Conservation (phyloP, 2,113 vertebrate genomes). For the Equus quagga region DNA sequence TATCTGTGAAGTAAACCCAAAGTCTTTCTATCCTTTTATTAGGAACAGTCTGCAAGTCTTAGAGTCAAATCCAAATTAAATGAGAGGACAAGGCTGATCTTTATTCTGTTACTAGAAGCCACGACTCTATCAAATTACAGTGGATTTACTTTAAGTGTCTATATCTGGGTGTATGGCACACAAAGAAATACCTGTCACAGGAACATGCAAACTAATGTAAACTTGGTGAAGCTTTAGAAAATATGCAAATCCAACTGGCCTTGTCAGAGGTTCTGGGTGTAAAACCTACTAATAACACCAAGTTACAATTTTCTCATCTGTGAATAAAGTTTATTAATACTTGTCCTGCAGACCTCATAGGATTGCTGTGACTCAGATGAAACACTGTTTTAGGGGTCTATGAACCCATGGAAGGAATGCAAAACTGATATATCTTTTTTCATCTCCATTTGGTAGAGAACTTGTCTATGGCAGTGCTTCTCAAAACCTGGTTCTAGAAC, state of each 20-base stretch:
- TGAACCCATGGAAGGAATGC: neutral
- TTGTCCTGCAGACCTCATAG: neutral
- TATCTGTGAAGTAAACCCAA: neutral
- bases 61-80: constrained; percentile 36
- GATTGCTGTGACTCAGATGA: neutral
- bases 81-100: neutral
- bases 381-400: neutral
- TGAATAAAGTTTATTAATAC: neutral
- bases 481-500: neutral
- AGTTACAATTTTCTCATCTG: neutral
- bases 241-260: neutral
- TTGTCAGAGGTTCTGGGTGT: neutral
- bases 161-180: neutral
- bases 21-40: neutral
- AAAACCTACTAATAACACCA: neutral
- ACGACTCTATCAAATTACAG: neutral
- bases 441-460: neutral
- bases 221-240: neutral
- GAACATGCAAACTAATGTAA: neutral
- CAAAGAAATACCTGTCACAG: neutral
- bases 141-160: neutral
- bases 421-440: constrained; percentile 1
- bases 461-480: neutral
- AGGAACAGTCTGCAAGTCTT: neutral
- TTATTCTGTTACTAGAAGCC: constrained; percentile 19